These are phyloP conservation scores for Elymnias hypermnestra DNA, from an alignment of 1,140 invertebrate species.

Conservation along the genomic window DNA sequence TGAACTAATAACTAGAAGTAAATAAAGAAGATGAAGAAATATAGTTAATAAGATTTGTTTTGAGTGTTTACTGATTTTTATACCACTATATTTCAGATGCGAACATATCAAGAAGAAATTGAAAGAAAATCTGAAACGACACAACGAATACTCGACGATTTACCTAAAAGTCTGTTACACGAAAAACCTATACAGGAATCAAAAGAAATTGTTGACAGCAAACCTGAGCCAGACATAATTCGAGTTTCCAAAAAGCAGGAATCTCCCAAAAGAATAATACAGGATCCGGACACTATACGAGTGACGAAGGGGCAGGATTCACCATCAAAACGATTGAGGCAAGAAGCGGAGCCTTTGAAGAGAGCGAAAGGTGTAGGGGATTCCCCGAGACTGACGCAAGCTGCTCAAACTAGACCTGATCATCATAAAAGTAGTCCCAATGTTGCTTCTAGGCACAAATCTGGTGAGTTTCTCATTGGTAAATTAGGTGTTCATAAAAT, in stretches of 20 bases:
- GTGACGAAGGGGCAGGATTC: constrained; percentile 55
- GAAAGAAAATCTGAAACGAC: constrained; percentile 34
- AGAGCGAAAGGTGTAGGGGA: constrained; percentile 58
- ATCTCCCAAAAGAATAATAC: constrained; percentile 52
- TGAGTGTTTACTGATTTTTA: background rate
- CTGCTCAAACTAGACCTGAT: constrained; percentile 40
- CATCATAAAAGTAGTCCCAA: constrained; percentile 71
- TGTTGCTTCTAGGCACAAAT: constrained; percentile 62
- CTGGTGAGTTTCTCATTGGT: constrained; percentile 31
- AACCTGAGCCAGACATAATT: constrained; percentile 61
- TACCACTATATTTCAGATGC: constrained; percentile 31
- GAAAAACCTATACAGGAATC: constrained; percentile 15
- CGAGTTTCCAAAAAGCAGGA: constrained; percentile 50
- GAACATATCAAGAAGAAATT: constrained; percentile 55
- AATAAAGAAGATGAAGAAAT: background rate
- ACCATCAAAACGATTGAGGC: constrained; percentile 54
- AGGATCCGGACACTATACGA: constrained; percentile 58
- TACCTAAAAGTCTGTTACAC: constrained; percentile 31
- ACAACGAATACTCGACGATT: constrained; percentile 41
- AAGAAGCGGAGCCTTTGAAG: constrained; percentile 64
- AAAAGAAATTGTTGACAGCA: constrained; percentile 26
- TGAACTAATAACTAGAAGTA: no score
- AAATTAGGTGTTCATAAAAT: background rate
- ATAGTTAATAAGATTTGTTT: background rate
- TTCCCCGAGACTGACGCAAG: constrained; percentile 53